These are phyloP conservation scores for Dasysyrphus tricinctus DNA, from an alignment of 2,888 invertebrate species.

Conservation along the genomic window DNA sequence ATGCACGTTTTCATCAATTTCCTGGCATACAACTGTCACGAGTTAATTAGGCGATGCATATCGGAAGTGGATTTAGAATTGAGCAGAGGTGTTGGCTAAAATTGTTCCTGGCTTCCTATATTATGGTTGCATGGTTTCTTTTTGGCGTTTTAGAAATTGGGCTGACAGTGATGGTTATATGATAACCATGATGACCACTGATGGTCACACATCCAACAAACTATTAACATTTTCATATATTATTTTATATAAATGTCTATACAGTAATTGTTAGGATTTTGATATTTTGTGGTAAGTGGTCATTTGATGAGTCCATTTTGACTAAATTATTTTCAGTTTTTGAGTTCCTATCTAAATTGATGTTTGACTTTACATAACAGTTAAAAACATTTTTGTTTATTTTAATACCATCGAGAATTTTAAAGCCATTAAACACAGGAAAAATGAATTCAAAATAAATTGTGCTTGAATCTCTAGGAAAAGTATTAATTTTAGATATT, in stretches of 20 bases:
- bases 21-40: conserved; percentile 70
- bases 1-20: conserved; percentile 70
- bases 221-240: too few species aligned
- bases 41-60: conserved; percentile 70
- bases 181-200: conserved; percentile 46
- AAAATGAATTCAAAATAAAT: too few species aligned
- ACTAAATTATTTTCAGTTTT: conserved; percentile 36
- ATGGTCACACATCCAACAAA: conserved; percentile 24
- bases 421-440: neutral
- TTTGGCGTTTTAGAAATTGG: conserved; percentile 23
- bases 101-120: conserved; percentile 32
- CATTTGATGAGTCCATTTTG: conserved; percentile 44
- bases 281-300: conserved; percentile 65
- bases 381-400: neutral
- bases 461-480: too few species aligned
- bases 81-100: conserved; percentile 58
- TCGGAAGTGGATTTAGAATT: conserved; percentile 73
- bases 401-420: neutral
- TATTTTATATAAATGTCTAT: too few species aligned
- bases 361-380: conserved; percentile 8
- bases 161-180: conserved; percentile 38
- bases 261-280: conserved; percentile 59
- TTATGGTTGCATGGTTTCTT: conserved; percentile 12
- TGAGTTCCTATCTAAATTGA: conserved; percentile 24
- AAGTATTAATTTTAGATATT: too few species aligned